A percentile compares a stretch with the other conserved stretches of the same genome.
Evolutionary conservation across 2,888 invertebrate species (phyloP).

Genomic region (Pyrrhosoma nymphula): DNA sequence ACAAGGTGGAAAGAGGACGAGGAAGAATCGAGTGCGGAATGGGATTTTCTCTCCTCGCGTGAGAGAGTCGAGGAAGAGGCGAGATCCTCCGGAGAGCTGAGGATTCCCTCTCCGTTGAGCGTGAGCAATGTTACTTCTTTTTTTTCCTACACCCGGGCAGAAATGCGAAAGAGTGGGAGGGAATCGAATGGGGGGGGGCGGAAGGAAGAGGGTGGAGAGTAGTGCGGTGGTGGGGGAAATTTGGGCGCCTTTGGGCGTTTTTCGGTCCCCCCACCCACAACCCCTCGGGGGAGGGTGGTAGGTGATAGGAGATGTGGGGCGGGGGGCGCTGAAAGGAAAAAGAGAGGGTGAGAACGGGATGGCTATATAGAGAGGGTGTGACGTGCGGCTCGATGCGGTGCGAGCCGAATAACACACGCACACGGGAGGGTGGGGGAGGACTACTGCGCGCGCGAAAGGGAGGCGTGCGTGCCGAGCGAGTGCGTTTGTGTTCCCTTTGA

Average conservation of each 20-base stretch:
- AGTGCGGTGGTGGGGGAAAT: not conserved
- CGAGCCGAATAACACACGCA: not conserved
- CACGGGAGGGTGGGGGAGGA: not conserved
- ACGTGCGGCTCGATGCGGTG: slow-evolving; percentile 36
- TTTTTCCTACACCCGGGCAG: not conserved
- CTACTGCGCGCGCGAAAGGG: not conserved
- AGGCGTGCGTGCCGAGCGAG: not conserved
- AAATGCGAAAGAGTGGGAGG: not conserved
- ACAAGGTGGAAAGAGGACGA: not conserved
- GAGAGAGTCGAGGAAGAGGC: not conserved
- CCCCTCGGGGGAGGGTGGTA: not conserved
- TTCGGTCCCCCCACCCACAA: not conserved
- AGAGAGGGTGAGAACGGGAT: not conserved
- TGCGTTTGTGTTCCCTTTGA: slow-evolving; percentile 43
- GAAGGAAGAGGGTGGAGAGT: not conserved
- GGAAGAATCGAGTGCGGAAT: not conserved
- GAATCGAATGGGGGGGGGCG: not conserved
- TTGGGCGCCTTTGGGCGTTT: slow-evolving; percentile 5
- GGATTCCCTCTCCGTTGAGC: not conserved
- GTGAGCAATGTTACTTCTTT: too few relatives aligned
- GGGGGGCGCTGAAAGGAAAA: not conserved
- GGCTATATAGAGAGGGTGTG: not conserved
- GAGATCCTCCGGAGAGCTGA: not conserved
- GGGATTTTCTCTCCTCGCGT: not conserved
- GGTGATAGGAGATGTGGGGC: not conserved